These are phyloP conservation scores for Gallinago paraguaiae DNA, from an alignment of 2,113 vertebrate genomes.

Conservation along the genomic window DNA sequence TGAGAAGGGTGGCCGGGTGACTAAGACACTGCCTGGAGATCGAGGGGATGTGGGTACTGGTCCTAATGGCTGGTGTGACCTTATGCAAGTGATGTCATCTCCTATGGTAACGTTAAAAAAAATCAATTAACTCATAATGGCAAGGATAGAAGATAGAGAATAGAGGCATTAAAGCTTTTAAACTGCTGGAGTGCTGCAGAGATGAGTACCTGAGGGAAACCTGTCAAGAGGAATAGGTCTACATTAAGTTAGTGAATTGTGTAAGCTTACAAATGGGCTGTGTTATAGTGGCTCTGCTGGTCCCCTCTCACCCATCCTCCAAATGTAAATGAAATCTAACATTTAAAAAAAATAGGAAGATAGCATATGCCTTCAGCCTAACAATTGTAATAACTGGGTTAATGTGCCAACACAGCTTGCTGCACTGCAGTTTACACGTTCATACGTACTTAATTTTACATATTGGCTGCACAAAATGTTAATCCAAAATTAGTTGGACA, in stretches of 20 bases:
- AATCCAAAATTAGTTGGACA: constrained; percentile 12
- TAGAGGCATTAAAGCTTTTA: constrained; percentile 7
- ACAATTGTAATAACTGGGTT: background rate
- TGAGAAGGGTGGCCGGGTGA: background rate
- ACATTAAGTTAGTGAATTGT: background rate
- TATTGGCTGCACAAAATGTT: constrained; percentile 7
- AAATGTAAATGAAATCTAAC: background rate
- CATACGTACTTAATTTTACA: background rate
- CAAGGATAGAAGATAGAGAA: background rate
- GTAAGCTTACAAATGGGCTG: background rate
- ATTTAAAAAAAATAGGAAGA: background rate
- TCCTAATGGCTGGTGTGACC: background rate
- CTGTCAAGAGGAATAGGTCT: background rate
- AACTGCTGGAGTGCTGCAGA: background rate
- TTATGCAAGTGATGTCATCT: background rate
- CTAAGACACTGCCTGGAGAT: background rate
- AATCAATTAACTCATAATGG: background rate
- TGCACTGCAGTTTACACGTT: background rate
- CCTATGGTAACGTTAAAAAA: background rate
- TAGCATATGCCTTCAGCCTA: background rate
- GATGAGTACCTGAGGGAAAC: background rate
- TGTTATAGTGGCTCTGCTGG: background rate
- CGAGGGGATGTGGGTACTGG: background rate
- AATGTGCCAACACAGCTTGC: background rate
- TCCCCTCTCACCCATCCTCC: background rate